Evolutionary conservation across 2,113 vertebrate genomes (phyloP).

Genomic region (Sciurus niger): DNA sequence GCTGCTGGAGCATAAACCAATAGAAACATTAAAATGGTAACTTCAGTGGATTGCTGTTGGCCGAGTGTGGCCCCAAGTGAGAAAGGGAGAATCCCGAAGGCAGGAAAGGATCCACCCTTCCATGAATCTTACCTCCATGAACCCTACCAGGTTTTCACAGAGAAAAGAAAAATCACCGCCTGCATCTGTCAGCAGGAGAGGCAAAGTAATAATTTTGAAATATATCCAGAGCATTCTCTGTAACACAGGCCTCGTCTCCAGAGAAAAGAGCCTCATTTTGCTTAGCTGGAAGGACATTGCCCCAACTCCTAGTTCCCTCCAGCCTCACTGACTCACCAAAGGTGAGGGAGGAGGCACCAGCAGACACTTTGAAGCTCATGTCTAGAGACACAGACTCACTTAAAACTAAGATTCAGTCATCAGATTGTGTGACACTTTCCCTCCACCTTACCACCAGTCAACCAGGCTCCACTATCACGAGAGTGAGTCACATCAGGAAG

Average conservation of each 20-base stretch:
- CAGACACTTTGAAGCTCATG: not conserved
- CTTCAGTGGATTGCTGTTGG: not conserved
- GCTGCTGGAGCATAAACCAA: too few species aligned
- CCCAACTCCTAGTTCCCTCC: not conserved
- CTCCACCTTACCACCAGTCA: not conserved
- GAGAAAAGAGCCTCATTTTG: not conserved
- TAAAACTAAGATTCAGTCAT: not conserved
- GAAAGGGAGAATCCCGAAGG: too few species aligned
- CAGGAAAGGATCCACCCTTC: accelerated
- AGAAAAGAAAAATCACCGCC: not conserved
- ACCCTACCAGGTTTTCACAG: not conserved
- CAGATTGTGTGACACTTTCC: not conserved
- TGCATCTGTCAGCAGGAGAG: not conserved
- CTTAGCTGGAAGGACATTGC: not conserved
- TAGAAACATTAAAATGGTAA: not conserved
- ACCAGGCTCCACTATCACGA: not conserved
- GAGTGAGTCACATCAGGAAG: not conserved
- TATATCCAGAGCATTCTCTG: not conserved
- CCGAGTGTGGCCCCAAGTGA: not conserved
- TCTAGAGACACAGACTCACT: not conserved
- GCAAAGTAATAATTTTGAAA: not conserved
- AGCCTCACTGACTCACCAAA: not conserved
- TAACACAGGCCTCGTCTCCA: not conserved
- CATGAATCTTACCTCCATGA: not conserved
- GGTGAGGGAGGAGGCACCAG: not conserved